Evolutionary conservation across 2,113 vertebrate species (phyloP).

Genomic region (Anolis sagrei): DNA sequence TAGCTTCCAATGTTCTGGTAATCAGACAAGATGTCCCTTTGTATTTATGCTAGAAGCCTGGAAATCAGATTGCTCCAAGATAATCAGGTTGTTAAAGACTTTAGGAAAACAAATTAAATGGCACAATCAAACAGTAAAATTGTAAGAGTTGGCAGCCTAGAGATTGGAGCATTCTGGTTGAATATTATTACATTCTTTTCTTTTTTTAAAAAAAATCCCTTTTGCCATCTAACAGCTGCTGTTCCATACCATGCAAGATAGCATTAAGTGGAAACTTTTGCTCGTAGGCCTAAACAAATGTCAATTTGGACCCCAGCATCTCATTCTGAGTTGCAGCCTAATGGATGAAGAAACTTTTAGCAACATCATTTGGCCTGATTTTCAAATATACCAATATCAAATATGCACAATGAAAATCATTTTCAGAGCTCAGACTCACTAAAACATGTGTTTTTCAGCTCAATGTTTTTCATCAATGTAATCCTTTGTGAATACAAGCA

Average conservation of each 20-base stretch:
- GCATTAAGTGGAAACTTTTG: slow-evolving; percentile 8
- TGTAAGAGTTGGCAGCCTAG: not conserved
- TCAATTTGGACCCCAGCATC: slow-evolving; percentile 13
- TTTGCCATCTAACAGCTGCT: not conserved
- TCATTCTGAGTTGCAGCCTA: slow-evolving; percentile 25
- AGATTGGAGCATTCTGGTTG: slow-evolving; percentile 3
- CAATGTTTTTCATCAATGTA: not conserved
- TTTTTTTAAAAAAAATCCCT: not conserved
- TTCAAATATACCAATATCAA: not conserved
- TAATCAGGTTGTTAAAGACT: not conserved
- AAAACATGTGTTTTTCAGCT: not conserved
- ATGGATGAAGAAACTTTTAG: slow-evolving; percentile 26
- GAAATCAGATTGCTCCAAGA: not conserved
- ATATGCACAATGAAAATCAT: not conserved
- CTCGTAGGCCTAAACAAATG: not conserved
- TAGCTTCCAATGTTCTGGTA: not conserved
- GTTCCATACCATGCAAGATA: not conserved
- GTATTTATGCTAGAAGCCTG: not conserved
- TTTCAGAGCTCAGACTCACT: slow-evolving; percentile 15
- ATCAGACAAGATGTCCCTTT: not conserved
- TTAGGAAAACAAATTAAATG: slow-evolving; percentile 11
- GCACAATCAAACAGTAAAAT: slow-evolving; percentile 15
- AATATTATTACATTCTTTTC: not conserved
- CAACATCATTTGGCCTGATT: not conserved
- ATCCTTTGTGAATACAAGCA: not conserved